Evolutionary conservation across 2,888 invertebrate genomes (phyloP).

Genomic region (Ochlodes sylvanus): DNA sequence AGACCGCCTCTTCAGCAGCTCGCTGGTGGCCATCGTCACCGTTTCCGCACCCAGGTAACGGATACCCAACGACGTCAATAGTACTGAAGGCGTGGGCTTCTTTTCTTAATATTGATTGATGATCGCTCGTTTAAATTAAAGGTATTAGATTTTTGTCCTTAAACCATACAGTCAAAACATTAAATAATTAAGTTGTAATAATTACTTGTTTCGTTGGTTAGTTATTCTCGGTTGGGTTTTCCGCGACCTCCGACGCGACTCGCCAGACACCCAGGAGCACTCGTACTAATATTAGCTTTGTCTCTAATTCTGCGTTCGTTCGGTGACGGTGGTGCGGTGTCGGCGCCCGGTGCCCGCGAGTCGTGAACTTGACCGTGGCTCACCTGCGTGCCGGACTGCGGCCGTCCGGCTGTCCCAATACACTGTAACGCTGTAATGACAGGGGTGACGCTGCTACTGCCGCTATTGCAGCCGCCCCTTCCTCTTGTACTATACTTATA

Average conservation of each 20-base stretch:
- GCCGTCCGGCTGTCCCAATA: slow-evolving; percentile 15
- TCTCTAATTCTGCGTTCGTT: slow-evolving; percentile 17
- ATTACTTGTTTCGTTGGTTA: too few relatives aligned
- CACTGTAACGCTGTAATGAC: not conserved
- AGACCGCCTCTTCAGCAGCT: slow-evolving; percentile 98
- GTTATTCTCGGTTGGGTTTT: not conserved
- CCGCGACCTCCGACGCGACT: not conserved
- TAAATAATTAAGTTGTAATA: too few relatives aligned
- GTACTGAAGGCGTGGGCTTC: too few relatives aligned
- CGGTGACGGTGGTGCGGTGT: not conserved
- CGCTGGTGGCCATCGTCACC: slow-evolving; percentile 97
- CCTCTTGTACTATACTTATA: too few relatives aligned
- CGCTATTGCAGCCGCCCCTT: too few relatives aligned
- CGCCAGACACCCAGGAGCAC: not conserved
- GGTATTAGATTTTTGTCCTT: too few relatives aligned
- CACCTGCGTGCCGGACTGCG: slow-evolving; percentile 2
- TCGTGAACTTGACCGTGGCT: slow-evolving; percentile 61
- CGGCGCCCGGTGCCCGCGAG: slow-evolving; percentile 14
- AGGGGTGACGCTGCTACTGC: too few relatives aligned
- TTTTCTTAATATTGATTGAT: too few relatives aligned
- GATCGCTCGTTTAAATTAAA: too few relatives aligned
- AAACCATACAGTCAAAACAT: too few relatives aligned
- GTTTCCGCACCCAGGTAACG: slow-evolving; percentile 93
- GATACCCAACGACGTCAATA: too few relatives aligned
- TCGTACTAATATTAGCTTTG: slow-evolving; percentile 19